These are phyloP conservation scores for Labeo rohita DNA, from an alignment of 2,113 vertebrate species.

Conservation along the genomic window DNA sequence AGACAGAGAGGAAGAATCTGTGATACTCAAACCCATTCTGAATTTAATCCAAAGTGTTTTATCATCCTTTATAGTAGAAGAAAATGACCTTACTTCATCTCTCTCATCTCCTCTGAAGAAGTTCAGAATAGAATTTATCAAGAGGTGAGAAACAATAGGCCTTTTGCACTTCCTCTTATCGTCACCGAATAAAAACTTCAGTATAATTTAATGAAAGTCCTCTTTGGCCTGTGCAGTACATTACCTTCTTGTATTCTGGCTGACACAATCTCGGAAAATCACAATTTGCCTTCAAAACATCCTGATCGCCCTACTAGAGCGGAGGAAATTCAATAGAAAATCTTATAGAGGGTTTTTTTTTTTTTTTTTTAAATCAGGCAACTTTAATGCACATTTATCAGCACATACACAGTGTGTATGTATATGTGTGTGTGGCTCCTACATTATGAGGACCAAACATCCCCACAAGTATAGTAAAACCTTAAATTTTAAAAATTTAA, in stretches of 20 bases:
- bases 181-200: slow-evolving; percentile 61
- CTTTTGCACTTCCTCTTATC: slow-evolving; percentile 57
- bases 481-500: too few species aligned
- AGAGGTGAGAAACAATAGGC: slow-evolving; percentile 31
- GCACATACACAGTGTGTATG: background rate
- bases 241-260: slow-evolving; percentile 52
- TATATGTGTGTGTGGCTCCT: background rate
- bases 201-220: slow-evolving; percentile 69
- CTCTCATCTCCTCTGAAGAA: slow-evolving; percentile 19
- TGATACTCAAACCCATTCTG: background rate
- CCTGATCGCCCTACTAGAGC: slow-evolving; percentile 47
- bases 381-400: slow-evolving; percentile 10
- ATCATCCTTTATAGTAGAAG: slow-evolving; percentile 19
- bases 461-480: background rate
- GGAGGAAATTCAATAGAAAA: slow-evolving; percentile 4
- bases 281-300: slow-evolving; percentile 52
- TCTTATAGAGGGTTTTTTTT: slow-evolving; percentile 35
- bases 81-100: slow-evolving; percentile 41
- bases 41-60: slow-evolving; percentile 19
- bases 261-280: slow-evolving; percentile 45
- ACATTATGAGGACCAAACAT: background rate
- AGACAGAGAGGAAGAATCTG: background rate
- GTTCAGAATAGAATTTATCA: slow-evolving; percentile 35
- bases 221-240: slow-evolving; percentile 51
- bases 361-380: slow-evolving; percentile 32